Percentiles rank a stretch among this genome's conserved stretches.
Evolutionary conservation across 2,888 invertebrate species (phyloP).

Genomic region (Caenorhabditis uteleia): DNA sequence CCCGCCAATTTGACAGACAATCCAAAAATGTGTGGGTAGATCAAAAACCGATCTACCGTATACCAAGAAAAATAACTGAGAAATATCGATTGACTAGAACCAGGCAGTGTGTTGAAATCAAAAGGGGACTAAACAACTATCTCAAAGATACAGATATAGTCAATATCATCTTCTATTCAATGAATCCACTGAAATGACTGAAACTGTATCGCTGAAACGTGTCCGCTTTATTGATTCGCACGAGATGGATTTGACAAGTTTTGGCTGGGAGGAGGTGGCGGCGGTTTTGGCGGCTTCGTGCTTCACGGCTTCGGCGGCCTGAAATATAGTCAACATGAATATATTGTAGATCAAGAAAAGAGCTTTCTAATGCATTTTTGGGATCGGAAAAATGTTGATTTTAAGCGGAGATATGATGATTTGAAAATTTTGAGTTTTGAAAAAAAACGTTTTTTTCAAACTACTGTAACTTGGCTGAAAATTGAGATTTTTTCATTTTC

Average conservation of each 20-base stretch:
- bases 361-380: too few species aligned
- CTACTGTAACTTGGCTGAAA: too few species aligned
- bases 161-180: slow-evolving; percentile 27
- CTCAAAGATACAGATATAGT: too few species aligned
- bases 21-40: slow-evolving; percentile 8
- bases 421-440: too few species aligned
- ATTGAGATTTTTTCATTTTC: too few species aligned
- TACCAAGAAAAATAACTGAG: slow-evolving; percentile 2
- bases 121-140: too few species aligned
- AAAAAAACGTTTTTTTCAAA: too few species aligned
- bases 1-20: too few species aligned
- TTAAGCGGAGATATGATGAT: too few species aligned
- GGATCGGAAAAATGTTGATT: too few species aligned
- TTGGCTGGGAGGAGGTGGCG: slow-evolving; percentile 6
- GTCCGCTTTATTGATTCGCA: slow-evolving; percentile 48
- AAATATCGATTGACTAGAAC: not conserved
- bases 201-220: slow-evolving; percentile 53
- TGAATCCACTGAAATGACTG: slow-evolving; percentile 47
- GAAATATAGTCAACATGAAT: not conserved
- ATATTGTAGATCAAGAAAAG: not conserved
- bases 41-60: slow-evolving; percentile 9
- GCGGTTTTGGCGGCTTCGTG: slow-evolving; percentile 25
- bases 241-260: slow-evolving; percentile 32
- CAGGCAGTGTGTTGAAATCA: too few species aligned
- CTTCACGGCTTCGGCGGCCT: slow-evolving; percentile 29